A percentile compares a stretch with the other conserved stretches of the same genome.
Evolutionary conservation across 2,797 vertebrate genomes (phyloP).

Genomic region (Halcyon chelicuti): DNA sequence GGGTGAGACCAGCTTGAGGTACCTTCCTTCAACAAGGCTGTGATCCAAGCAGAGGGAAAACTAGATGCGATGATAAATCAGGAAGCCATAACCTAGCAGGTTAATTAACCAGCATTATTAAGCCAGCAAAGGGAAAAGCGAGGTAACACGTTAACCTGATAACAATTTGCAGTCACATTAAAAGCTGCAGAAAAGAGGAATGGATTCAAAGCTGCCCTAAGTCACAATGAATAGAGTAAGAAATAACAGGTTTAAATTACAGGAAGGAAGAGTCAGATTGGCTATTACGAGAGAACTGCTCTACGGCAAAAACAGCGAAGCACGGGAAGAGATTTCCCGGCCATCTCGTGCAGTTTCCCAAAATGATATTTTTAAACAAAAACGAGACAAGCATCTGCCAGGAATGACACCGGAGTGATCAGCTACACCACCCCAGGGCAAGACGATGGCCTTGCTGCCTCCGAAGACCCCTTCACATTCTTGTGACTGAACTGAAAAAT

Average conservation of each 20-base stretch:
- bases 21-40: neutral
- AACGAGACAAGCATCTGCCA: neutral
- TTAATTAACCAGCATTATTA: conserved; percentile 45
- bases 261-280: neutral
- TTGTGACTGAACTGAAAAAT: conserved; percentile 20
- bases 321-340: conserved; percentile 16
- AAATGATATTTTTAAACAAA: conserved; percentile 5
- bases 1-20: neutral
- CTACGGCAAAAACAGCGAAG: neutral
- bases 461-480: conserved; percentile 11
- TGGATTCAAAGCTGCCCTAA: neutral
- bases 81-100: neutral
- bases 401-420: conserved; percentile 4
- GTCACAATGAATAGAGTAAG: neutral
- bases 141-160: neutral
- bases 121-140: neutral
- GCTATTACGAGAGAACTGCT: neutral
- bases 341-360: neutral
- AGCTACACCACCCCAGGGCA: neutral
- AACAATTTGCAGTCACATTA: conserved; percentile 4
- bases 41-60: neutral
- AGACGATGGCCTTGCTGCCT: conserved; percentile 1
- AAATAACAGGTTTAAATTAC: conserved; percentile 28
- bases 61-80: conserved; percentile 2
- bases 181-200: neutral